Base-by-base conservation (phyloP, 1,140 invertebrate genomes). In the Aphelinus atriplicis region DNA sequence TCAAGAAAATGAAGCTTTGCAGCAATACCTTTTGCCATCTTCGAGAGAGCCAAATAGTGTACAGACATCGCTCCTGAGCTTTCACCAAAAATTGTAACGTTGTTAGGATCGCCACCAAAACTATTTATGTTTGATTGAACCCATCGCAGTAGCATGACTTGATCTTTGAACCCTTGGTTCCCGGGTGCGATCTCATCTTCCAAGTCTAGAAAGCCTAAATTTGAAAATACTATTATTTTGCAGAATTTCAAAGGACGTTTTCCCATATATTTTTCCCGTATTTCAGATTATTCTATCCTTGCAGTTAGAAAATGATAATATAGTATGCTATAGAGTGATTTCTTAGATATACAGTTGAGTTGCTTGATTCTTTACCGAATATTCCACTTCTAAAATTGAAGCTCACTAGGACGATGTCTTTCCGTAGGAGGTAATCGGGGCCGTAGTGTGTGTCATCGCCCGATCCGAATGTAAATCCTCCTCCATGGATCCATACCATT, bases 41-140 rank as follows among this genome's bases (percentile, higher is more conserved):
- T 4, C 51, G 51, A 53, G 4, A 53, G 9, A 53, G 51, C 51
- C 51, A 53, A 53, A 6, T 6, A 53, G 51, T 56, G 78, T 46
- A 47, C 73, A 56, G 69, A 64, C 60, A 65, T 73, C 10, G 73
- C 88, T 45, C 90, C 90, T 7, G 90, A 89, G 64, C 79, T 83
- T 83, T 93, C 91, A 4, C 92, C 92, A 77, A 92, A 91, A 42
- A 93, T 75, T 2, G 92, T 93, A 9, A 93, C 88, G 51, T 88
- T 87, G 9, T 90, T 80, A 0, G 90, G 87, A 82, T 92, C 88
- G 0, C 92, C 92, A 43, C 91, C 91, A 79, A 93, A 93, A 69
- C 82, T 79, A 10, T 86, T 83, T 63, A 92, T 91, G 81, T 93
- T 92, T 68, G 87, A 78, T 76, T 90, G 83, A 2, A 93, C 87